Evolutionary conservation across 2,797 vertebrate genomes (phyloP).

Genomic region (Melanotaenia pygmaea): DNA sequence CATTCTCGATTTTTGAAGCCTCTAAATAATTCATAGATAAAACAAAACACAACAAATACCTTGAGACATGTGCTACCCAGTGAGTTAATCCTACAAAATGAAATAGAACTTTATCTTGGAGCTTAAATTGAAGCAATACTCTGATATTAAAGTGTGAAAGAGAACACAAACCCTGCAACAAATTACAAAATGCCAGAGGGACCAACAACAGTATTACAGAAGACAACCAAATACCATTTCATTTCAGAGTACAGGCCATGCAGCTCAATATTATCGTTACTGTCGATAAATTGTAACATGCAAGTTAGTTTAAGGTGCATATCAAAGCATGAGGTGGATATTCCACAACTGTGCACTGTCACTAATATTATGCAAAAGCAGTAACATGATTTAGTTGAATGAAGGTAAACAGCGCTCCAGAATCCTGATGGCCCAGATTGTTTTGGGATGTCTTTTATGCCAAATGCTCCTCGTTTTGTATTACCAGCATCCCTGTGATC

Average conservation of each 20-base stretch:
- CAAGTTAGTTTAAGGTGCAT: slow-evolving; percentile 49
- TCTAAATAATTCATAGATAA: slow-evolving; percentile 89
- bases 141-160: slow-evolving; percentile 86
- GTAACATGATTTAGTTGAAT: slow-evolving; percentile 10
- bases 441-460: slow-evolving; percentile 49
- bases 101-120: slow-evolving; percentile 84
- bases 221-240: slow-evolving; percentile 76
- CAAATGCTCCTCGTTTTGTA: slow-evolving; percentile 52
- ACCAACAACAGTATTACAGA: slow-evolving; percentile 67
- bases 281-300: slow-evolving; percentile 72
- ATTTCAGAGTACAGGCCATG: slow-evolving; percentile 67
- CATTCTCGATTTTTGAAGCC: slow-evolving; percentile 73
- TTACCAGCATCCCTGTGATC: slow-evolving; percentile 74
- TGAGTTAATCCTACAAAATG: slow-evolving; percentile 86
- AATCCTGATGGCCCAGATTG: slow-evolving; percentile 29
- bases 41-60: slow-evolving; percentile 87
- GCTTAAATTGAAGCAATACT: slow-evolving; percentile 86
- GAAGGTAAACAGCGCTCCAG: slow-evolving; percentile 8
- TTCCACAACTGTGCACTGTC: slow-evolving; percentile 17
- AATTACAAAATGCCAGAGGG: slow-evolving; percentile 80
- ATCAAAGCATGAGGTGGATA: slow-evolving; percentile 15
- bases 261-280: slow-evolving; percentile 69
- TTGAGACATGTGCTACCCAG: slow-evolving; percentile 79
- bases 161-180: slow-evolving; percentile 80
- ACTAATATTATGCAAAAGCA: slow-evolving; percentile 29